These are phyloP conservation scores for Epizoanthus ramosus DNA, from an alignment of 92 coral and sea anemone species.

Conservation along the genomic window DNA sequence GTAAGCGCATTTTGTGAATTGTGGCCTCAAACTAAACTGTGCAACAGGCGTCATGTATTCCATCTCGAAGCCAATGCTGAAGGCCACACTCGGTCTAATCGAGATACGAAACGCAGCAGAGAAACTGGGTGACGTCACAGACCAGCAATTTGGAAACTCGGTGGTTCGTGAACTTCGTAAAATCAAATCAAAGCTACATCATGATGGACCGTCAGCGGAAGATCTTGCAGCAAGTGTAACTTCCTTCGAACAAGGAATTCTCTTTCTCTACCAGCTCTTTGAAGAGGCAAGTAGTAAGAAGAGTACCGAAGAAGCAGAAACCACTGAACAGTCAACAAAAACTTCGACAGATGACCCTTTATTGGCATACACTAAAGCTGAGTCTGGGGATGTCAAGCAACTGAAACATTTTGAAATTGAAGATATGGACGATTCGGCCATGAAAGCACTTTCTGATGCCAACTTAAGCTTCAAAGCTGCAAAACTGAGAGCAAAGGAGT, in stretches of 20 bases:
- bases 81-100: slow-evolving; percentile 11
- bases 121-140: slow-evolving; percentile 16
- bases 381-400: background rate
- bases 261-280: slow-evolving; percentile 13
- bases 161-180: slow-evolving; percentile 25
- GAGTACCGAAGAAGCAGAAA: background rate
- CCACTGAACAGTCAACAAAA: background rate
- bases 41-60: slow-evolving; percentile 2
- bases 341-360: background rate
- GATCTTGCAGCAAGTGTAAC: slow-evolving; percentile 1
- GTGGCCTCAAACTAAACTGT: background rate
- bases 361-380: background rate
- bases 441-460: slow-evolving; percentile 16
- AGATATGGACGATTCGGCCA: slow-evolving; percentile 27
- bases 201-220: background rate
- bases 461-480: slow-evolving; percentile 25
- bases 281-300: background rate
- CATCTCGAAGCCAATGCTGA: slow-evolving; percentile 8
- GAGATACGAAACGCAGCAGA: background rate
- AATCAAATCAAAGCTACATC: slow-evolving; percentile 3
- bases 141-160: slow-evolving; percentile 15
- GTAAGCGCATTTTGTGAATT: too few species aligned
- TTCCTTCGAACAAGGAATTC: slow-evolving; percentile 12
- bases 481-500: slow-evolving; percentile 21
- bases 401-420: background rate